Evolutionary conservation across 2,113 vertebrate genomes (phyloP), one percentile per base, ranked within the genome.

Genomic region (Vulpes ferrilata): DNA sequence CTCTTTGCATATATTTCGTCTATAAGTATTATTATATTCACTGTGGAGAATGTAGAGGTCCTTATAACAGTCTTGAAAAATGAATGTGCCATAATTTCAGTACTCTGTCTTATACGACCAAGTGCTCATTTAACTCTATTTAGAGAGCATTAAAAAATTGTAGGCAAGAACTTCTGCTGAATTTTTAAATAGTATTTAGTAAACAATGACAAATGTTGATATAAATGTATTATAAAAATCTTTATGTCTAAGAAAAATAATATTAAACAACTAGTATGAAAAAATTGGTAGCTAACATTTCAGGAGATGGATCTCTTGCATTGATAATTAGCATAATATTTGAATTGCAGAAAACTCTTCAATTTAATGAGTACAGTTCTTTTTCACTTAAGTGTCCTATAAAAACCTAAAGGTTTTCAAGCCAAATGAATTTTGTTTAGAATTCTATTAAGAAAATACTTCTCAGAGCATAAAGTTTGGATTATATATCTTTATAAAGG

Each of bases 291-390:
- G 82, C 86, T 55, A 55, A 85, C 88, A 73, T 91, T 97, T 69
- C 85, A 95, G 23, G 38, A 97, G 64, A 95, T 80, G n/a, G 78
- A 94, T 93, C 92, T 97, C 57, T 48, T 97, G 20, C 78, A 97
- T 38, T 69, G 59, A 93, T 96, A 97, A 95, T 98, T 98, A 98
- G 73, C 91, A 96, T 98, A 97, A 95, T 96, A 86, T 84, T 85
- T 98, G 65, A 95, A 98, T 97, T 96, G 83, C 93, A 10, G 93
- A 96, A 96, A 96, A 69, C 80, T 16, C 97, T 98, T 98, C 95
- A 93, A 30, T 94, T 96, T 97, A 97, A 98, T 92, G 20, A 95
- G 43, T 97, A 91, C 32, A 93, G 35, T 97, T 69, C 64, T 86
- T 59, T 96, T 97, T 93, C 59, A n/a, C 96, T 98, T 64, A 97